These are phyloP conservation scores for Parasteatoda lunata DNA, from an alignment of 2,888 invertebrate species.

Conservation along the genomic window DNA sequence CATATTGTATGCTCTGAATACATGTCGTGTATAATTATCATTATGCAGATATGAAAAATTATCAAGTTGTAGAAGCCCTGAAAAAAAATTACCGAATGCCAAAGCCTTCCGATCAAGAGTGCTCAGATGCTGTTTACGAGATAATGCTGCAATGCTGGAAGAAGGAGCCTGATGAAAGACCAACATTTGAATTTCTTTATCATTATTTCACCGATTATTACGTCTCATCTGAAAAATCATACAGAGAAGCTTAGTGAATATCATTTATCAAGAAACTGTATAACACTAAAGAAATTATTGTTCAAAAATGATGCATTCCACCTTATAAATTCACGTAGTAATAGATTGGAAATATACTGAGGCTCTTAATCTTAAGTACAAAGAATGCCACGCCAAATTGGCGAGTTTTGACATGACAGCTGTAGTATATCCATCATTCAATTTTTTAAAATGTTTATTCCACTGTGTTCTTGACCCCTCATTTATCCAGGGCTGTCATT, in stretches of 20 bases:
- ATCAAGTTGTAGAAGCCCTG: conserved; percentile 97
- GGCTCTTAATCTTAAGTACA: too few species aligned
- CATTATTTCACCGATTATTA: conserved; percentile 98
- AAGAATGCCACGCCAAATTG: too few species aligned
- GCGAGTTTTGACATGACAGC: too few species aligned
- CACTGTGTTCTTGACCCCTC: too few species aligned
- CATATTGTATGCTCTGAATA: too few species aligned
- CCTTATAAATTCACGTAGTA: too few species aligned
- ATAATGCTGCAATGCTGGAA: conserved; percentile 98
- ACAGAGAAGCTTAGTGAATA: conserved; percentile 81
- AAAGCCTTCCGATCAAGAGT: conserved; percentile 88
- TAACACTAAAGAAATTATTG: not conserved
- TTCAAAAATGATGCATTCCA: not conserved
- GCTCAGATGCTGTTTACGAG: conserved; percentile 95
- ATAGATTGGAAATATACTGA: too few species aligned
- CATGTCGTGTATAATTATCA: not conserved
- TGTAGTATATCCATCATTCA: too few species aligned
- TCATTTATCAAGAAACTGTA: not conserved
- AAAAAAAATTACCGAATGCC: conserved; percentile 98
- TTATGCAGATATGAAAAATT: conserved; percentile 87
- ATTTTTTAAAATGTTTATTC: too few species aligned
- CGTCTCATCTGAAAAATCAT: conserved; percentile 96
- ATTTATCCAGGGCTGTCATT: too few species aligned
- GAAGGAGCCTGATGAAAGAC: conserved; percentile 91
- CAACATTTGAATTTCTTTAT: conserved; percentile 94